Base-by-base conservation (phyloP, 2,113 vertebrate genomes). In the Glaucidium brasilianum region DNA sequence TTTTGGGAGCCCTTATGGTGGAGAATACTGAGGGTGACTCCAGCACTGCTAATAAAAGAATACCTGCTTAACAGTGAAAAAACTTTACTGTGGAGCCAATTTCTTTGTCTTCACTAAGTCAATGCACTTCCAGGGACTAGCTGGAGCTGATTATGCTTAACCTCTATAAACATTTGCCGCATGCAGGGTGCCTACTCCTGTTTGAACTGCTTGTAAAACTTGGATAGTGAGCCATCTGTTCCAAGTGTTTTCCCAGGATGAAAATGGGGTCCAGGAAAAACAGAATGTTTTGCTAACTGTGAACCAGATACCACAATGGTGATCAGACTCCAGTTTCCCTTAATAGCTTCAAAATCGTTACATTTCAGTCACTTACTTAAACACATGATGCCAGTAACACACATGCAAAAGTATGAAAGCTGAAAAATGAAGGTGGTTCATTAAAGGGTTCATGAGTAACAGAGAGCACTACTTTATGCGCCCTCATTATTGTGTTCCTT, bases 181-280 rank as follows among this genome's bases (percentile, higher is more conserved):
- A 50, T 34, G 43, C 68, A 94, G 86, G 69, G 72, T 93, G 72
- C 68, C 71, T 80, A 52, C 34, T 93, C 73, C 74, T 93, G 39
- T 92, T 83, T 83, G 90, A 90, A 94, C 30, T 0, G 2, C 93
- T 91, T 91, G 41, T 90, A 95, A 94, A 95, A 80, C 59, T 34
- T 87, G 45, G 62, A 59, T 90, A 79, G 50, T 22, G 62, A 96
- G 78, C 95, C 92, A 94, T 96, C 91, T 97, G 92, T 92, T 97
- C 63, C 55, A 67, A 56, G 76, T 72, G 45, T 96, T 96, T 95
- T 96, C 93, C 88, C 81, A 95, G 77, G 67, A 81, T 87, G 63
- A 39, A 94, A 75, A 89, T 66, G 72, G 72, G 67, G 96, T 89
- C 87, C 83, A 91, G 63, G 50, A 88, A 96, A 96, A 87, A 45